phyloP scores from a whole-genome alignment of 2,797 vertebrate genomes.

The Clarias fuscus region DNA sequence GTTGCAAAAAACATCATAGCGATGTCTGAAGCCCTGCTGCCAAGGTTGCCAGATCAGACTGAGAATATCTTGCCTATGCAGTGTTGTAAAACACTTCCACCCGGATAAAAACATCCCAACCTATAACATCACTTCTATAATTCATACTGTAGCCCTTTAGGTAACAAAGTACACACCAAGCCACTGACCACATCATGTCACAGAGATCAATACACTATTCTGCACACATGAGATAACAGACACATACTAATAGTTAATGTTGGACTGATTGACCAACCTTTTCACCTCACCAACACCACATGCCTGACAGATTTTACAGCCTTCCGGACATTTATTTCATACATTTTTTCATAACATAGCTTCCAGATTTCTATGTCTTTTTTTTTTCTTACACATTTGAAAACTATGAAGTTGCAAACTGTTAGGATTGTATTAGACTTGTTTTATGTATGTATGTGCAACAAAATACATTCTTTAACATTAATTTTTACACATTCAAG shows the following conservation, averaged over 20 bases:
- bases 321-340: neutral
- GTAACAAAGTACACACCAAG: neutral
- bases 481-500: neutral
- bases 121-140: too few relatives aligned
- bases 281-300: too few relatives aligned
- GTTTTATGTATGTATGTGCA: neutral
- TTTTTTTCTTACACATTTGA: neutral
- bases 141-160: too few relatives aligned
- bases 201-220: neutral
- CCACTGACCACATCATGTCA: neutral
- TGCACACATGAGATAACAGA: neutral
- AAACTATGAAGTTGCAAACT: neutral
- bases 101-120: too few relatives aligned
- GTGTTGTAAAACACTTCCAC: too few relatives aligned
- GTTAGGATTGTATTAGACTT: neutral
- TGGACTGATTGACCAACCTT: neutral
- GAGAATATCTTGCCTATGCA: too few relatives aligned
- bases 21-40: too few relatives aligned
- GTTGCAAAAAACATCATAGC: too few relatives aligned
- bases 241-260: neutral
- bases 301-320: neutral
- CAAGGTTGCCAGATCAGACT: too few relatives aligned
- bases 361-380: neutral
- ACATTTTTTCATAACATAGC: neutral
- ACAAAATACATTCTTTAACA: neutral